Base-by-base conservation (phyloP, 2,888 invertebrate species). In the Dasypolia templi region DNA sequence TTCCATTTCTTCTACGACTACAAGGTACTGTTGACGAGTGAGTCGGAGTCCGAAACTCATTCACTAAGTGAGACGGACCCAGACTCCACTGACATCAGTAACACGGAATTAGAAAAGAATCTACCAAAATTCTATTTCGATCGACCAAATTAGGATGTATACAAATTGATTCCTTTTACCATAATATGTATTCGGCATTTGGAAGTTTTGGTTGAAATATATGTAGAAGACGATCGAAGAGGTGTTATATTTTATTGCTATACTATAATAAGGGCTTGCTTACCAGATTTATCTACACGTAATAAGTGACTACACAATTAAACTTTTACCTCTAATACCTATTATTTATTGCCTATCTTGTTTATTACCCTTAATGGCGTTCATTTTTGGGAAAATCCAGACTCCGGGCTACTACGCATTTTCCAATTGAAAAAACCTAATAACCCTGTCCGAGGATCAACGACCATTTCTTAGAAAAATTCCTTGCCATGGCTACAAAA, bases 1-100 rank as follows among this genome's bases (percentile, higher is more conserved):
- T 84, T 90, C 0, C 95, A 95, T 79, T 95, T 95, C 89, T 94
- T 96, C 86, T 96, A 96, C 87, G 95, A 95, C 59, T 95, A 95
- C 88, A 79, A 79, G 0, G 95, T 89, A 6, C 1, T 0, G 0
- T 29, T 93, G n/a, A 86, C 86, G 0, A 89, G 78, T 0, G 92
- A 58, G 17, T 71, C 87, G 3, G 6, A 29, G 0, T 12, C 81
- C 1, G 9, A 2, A 5, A 9, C 0, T 1, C 0, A 4, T 0
- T 0, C 9, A 5, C 0, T 2, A 1, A 51, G 29, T 26, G 59
- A 9, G 0, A 6, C 46, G 17, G 29, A 65, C 0, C 0, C 19
- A 0, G 3, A 22, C 0, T 75, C 75, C 7, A 19, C 53, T 11
- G 69, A 69, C 6, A 1, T 77, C 53, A 14, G 22, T 3, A 1